Evolutionary conservation across 2,797 vertebrate genomes (phyloP).

Genomic region (Fistularia commersonii): DNA sequence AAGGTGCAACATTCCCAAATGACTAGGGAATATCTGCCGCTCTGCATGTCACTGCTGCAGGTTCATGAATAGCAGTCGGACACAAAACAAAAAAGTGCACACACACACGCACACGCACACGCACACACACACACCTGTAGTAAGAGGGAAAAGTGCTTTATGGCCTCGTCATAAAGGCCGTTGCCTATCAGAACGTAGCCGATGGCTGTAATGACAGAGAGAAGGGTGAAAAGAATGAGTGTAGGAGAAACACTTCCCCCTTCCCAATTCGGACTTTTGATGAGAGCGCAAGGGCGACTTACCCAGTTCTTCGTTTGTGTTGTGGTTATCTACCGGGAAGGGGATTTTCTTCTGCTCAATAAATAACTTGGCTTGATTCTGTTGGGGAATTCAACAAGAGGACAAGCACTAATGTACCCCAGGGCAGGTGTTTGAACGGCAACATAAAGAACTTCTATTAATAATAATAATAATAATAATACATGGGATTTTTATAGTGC

Average conservation of each 20-base stretch:
- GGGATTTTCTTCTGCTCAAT: conserved; percentile 93
- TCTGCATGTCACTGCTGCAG: no score
- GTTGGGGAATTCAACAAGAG: conserved; percentile 39
- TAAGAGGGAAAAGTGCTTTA: conserved; percentile 94
- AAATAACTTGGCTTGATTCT: conserved; percentile 93
- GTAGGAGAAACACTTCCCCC: background rate
- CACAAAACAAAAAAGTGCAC: no score
- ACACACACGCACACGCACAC: no score
- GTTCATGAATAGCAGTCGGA: no score
- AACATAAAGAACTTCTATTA: no score
- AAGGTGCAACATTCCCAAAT: no score
- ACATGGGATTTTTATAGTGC: no score
- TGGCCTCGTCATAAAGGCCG: conserved; percentile 92
- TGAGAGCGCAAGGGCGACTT: conserved; percentile 33
- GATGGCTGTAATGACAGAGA: conserved; percentile 78
- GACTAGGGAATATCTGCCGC: no score
- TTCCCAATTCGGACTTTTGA: no score
- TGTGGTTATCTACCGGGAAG: conserved; percentile 87
- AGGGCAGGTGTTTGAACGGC: no score
- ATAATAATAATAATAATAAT: no score
- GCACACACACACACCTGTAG: conserved; percentile 81
- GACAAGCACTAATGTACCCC: background rate
- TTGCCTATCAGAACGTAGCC: conserved; percentile 94
- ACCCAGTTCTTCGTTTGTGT: conserved; percentile 94
- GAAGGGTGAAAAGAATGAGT: background rate